phyloP scores from a whole-genome alignment of 2,113 vertebrate species.

The Mobula hypostoma region DNA sequence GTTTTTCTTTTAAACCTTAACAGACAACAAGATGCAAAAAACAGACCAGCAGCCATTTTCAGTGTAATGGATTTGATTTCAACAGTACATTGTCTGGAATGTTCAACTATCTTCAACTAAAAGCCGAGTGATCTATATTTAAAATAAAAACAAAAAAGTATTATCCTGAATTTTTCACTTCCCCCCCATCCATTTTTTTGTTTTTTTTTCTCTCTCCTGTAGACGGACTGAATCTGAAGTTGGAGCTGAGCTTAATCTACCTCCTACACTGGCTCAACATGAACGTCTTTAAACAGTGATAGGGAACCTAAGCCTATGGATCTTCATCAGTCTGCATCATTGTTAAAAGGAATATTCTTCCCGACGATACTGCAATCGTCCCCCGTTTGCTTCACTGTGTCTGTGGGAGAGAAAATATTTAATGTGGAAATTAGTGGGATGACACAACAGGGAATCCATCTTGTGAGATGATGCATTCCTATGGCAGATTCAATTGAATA shows the following conservation, averaged over 20 bases:
- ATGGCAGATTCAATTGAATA: conserved; percentile 28
- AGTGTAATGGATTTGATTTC: conserved; percentile 41
- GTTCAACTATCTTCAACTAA: conserved; percentile 53
- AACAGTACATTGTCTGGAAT: conserved; percentile 46
- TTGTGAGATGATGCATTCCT: not conserved
- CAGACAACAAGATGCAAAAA: conserved; percentile 51
- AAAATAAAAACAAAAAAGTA: conserved; percentile 45
- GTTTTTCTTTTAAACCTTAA: conserved; percentile 48
- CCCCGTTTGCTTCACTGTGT: conserved; percentile 60
- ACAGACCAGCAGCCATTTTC: conserved; percentile 55
- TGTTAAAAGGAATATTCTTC: conserved; percentile 35
- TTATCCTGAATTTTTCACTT: conserved; percentile 48
- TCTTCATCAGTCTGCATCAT: conserved; percentile 34
- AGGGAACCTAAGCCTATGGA: conserved; percentile 35
- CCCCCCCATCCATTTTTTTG: conserved; percentile 40
- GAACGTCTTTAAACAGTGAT: conserved; percentile 40
- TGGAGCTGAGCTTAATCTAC: conserved; percentile 49
- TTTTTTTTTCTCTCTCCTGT: conserved; percentile 39
- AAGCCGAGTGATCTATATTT: conserved; percentile 52
- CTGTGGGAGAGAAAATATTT: conserved; percentile 46
- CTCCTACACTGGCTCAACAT: conserved; percentile 54
- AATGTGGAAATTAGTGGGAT: conserved; percentile 34
- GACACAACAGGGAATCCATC: not conserved
- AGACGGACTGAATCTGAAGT: conserved; percentile 45
- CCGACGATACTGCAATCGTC: conserved; percentile 39